A percentile compares a stretch with the other conserved stretches of the same genome.
Evolutionary conservation across 2,113 vertebrate species (phyloP).

Genomic region (Atrichornis clamosus): DNA sequence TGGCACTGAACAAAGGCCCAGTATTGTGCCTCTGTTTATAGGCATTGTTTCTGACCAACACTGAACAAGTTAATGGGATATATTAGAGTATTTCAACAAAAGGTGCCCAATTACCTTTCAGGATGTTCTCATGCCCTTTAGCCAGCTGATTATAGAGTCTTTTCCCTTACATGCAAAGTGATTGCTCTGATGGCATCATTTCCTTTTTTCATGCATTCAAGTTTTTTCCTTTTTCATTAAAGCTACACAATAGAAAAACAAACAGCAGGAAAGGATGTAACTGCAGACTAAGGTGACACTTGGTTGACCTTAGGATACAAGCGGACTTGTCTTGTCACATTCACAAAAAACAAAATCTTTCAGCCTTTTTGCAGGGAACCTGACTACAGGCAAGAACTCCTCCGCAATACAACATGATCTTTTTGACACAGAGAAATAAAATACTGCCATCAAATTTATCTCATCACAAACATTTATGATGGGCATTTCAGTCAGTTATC

Average conservation of each 20-base stretch:
- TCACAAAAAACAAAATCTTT: neutral
- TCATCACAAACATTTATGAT: neutral
- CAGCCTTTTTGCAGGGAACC: neutral
- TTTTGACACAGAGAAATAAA: neutral
- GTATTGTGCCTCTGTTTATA: neutral
- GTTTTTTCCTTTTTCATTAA: neutral
- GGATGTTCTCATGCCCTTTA: constrained; percentile 48
- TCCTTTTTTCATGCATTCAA: neutral
- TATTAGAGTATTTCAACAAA: neutral
- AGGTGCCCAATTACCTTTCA: neutral
- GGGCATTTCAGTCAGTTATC: neutral
- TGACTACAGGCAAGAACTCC: neutral
- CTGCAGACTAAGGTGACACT: constrained; percentile 4
- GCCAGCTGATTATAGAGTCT: neutral
- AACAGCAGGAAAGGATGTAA: constrained; percentile 42
- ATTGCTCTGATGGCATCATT: constrained; percentile 27
- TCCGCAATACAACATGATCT: neutral
- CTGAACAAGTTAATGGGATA: neutral
- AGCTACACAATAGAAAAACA: constrained; percentile 50
- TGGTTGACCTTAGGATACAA: constrained; percentile 17
- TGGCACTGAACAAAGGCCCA: neutral
- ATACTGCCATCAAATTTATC: neutral
- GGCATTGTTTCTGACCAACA: neutral
- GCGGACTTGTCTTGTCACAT: neutral
- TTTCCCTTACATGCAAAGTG: neutral